Percentiles rank a stretch among this genome's conserved stretches.
These are phyloP conservation scores for Eulemur macaco DNA, from an alignment of 2,113 vertebrate genomes.

Conservation along the genomic window DNA sequence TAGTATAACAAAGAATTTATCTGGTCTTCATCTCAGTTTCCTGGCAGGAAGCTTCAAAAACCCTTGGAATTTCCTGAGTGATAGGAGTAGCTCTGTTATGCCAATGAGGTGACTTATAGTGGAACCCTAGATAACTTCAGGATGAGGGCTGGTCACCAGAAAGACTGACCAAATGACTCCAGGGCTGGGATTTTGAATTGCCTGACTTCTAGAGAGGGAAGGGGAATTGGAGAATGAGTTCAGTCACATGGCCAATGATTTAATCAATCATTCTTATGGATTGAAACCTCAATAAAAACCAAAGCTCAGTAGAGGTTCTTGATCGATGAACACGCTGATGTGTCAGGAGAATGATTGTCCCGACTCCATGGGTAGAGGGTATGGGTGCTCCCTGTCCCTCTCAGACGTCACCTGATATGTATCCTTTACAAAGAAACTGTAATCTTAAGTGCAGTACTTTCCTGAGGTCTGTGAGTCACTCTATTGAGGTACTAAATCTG, in stretches of 20 bases:
- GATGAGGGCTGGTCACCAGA: background rate
- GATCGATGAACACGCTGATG: background rate
- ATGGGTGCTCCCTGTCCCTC: background rate
- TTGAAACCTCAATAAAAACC: background rate
- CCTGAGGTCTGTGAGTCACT: background rate
- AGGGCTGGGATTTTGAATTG: background rate
- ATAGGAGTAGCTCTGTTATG: constrained; percentile 42
- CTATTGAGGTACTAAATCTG: background rate
- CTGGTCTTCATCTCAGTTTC: background rate
- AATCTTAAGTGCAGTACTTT: background rate
- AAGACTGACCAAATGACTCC: background rate
- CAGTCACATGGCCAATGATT: background rate
- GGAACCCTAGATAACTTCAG: background rate
- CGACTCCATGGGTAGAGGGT: background rate
- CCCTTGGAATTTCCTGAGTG: constrained; percentile 53
- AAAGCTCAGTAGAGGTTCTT: background rate
- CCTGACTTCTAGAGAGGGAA: background rate
- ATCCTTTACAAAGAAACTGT: background rate
- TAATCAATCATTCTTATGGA: background rate
- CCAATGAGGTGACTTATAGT: background rate
- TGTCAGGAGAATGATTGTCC: background rate
- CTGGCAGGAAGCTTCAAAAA: constrained; percentile 14
- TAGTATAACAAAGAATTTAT: background rate
- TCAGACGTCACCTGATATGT: background rate
- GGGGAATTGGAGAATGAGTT: background rate